Base-by-base conservation (phyloP, 2,113 vertebrate genomes). In the Siniperca knerii region DNA sequence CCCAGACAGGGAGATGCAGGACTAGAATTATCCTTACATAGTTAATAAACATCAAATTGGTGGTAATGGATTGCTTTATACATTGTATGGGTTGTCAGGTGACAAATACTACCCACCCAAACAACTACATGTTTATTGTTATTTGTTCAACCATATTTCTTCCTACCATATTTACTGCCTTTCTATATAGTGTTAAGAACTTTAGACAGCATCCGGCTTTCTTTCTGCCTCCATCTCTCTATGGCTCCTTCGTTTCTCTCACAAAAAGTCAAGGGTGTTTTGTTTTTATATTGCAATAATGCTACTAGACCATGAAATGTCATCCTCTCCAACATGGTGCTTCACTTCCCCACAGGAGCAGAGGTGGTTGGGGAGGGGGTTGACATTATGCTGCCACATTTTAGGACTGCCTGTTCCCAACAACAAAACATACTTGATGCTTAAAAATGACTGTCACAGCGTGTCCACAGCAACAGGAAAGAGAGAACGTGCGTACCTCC, bases 291-390 rank as follows among this genome's bases (percentile, higher is more conserved):
- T 68, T 87, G 52, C 61, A 82, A 67, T 84, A 79, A 90, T 71
- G 72, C 80, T 77, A 40, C 68, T 71, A 75, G 80, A 92, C 75
- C 86, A 69, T 86, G 79, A 89, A 93, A 92, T 90, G 79, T 90
- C 87, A 90, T 82, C 69, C 65, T 76, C 74, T 76, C 48, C 73
- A 67, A 71, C 64, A 64, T 40, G 60, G 21, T 85, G 79, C 70
- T 74, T 81, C 77, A 11, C 62, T 54, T 70, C 75, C 89, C 79
- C 67, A 35, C n/a, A 50, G 80, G 57, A 58, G 29, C 65, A 78
- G 52, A 81, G 67, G 67, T 67, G 67, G 48, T 62, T 64, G 42
- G 50, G 73, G 84, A 77, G 46, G 65, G 35, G 61, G 40, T 57
- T 76, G 80, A 89, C 83, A 90, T 91, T 90, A 74, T 84, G 50